Base-by-base conservation (phyloP, 1,140 invertebrate genomes). In the Polypedilum pembai region DNA sequence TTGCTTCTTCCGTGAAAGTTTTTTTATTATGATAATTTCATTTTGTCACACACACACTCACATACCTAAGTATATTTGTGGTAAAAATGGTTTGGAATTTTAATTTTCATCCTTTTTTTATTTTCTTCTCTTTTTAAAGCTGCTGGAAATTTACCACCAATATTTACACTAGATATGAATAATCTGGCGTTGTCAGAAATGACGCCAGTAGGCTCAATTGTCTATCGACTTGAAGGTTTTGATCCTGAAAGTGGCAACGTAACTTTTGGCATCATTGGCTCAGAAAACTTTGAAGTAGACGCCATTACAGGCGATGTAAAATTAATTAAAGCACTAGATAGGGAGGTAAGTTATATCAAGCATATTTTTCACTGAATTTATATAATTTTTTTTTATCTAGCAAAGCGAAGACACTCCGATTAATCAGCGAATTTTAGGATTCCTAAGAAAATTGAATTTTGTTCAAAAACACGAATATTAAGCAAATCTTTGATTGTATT, bases 281-380 rank as follows among this genome's bases (percentile, higher is more conserved):
- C 92, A 3, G 91, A 94, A 80, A 87, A 89, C 77, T 90, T 95
- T 77, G 84, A 84, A 65, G 93, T 94, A 1, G 86, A 95, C 83
- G 84, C 88, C 8, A 82, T 83, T n/a, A 91, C 89, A 0, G 94
- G 94, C 15, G 87, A 89, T 74, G 92, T 95, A 40, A 92, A 87
- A 3, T 82, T 95, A 41, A 86, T 88, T 10, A 89, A 90, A 80
- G 88, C 89, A 0, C 84, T 96, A 56, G 92, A 96, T 84, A 87
- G 92, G 78, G 93, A 95, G 85, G 93, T 94, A 85, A 84, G 79
- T n/a, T n/a, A n/a, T n/a, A n/a, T n/a, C n/a, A n/a, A n/a, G n/a
- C n/a, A n/a, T n/a, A n/a, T n/a, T n/a, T n/a, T n/a, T n/a, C n/a
- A n/a, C n/a, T 76, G 77, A 80, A n/a, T n/a, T n/a, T n/a, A n/a